Evolutionary conservation across 2,797 vertebrate genomes (phyloP).

Genomic region (Echiichthys vipera): DNA sequence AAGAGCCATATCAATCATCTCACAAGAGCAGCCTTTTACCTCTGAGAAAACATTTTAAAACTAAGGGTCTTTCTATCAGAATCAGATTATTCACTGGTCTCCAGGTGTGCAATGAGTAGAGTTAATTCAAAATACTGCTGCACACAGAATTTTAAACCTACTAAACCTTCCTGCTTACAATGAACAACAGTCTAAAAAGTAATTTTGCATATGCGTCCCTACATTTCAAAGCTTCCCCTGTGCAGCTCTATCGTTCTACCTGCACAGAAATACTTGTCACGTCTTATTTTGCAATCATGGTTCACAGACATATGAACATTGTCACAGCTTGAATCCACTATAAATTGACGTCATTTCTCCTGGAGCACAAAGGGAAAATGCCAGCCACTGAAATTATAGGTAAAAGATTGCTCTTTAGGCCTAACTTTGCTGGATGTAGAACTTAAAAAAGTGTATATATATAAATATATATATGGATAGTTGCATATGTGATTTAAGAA

Average conservation of each 20-base stretch:
- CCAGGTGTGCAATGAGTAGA: too few relatives aligned
- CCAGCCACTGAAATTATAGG: background rate
- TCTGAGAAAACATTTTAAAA: too few relatives aligned
- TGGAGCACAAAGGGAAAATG: background rate
- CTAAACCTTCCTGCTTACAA: too few relatives aligned
- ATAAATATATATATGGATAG: too few relatives aligned
- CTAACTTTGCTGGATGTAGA: background rate
- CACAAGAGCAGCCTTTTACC: too few relatives aligned
- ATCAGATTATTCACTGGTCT: too few relatives aligned
- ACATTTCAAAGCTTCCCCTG: background rate
- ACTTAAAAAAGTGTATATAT: background rate
- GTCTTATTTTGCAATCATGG: background rate
- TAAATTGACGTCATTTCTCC: background rate
- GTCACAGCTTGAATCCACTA: constrained; percentile 15
- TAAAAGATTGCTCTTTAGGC: background rate
- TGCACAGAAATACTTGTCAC: background rate
- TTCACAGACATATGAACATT: background rate
- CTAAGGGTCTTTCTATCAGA: too few relatives aligned
- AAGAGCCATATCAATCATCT: too few relatives aligned
- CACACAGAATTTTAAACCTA: too few relatives aligned
- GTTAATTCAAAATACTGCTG: too few relatives aligned
- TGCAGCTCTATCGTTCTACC: background rate
- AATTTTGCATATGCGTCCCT: too few relatives aligned
- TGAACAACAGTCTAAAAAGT: too few relatives aligned
- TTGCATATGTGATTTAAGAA: background rate